Conservation (phyloP, 2,888 invertebrate genomes). For the Agelastica alni region DNA sequence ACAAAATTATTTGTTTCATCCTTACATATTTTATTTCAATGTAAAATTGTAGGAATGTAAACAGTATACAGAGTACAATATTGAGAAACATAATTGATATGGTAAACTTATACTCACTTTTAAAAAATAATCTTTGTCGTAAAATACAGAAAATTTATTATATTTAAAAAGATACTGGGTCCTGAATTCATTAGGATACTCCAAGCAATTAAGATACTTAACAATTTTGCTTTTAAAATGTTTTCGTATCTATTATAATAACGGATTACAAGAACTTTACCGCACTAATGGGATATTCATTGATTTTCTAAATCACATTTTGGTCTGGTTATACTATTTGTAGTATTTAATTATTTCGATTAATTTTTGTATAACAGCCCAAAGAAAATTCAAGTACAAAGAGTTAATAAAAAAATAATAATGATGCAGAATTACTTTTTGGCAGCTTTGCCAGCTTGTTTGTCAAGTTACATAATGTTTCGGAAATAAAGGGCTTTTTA, state of each 20-base stretch:
- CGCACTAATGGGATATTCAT: constrained; percentile 14
- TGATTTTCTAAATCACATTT: constrained; percentile 20
- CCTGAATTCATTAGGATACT: no score
- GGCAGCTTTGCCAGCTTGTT: constrained; percentile 36
- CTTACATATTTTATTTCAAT: no score
- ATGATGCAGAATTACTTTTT: constrained; percentile 33
- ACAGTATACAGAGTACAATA: no score
- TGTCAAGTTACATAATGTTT: constrained; percentile 27
- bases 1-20: no score
- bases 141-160: no score
- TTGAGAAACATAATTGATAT: no score
- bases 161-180: no score
- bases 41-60: no score
- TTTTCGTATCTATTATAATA: background rate
- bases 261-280: background rate
- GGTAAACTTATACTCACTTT: no score
- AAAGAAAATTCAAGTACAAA: constrained; percentile 37
- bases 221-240: no score
- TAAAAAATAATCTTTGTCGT: no score
- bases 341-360: constrained; percentile 13
- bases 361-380: constrained; percentile 27
- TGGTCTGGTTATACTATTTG: constrained; percentile 17
- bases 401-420: constrained; percentile 18
- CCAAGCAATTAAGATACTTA: no score
- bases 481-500: constrained; percentile 27